Evolutionary conservation across 2,797 vertebrate genomes (phyloP).

Genomic region (Pampus argenteus): DNA sequence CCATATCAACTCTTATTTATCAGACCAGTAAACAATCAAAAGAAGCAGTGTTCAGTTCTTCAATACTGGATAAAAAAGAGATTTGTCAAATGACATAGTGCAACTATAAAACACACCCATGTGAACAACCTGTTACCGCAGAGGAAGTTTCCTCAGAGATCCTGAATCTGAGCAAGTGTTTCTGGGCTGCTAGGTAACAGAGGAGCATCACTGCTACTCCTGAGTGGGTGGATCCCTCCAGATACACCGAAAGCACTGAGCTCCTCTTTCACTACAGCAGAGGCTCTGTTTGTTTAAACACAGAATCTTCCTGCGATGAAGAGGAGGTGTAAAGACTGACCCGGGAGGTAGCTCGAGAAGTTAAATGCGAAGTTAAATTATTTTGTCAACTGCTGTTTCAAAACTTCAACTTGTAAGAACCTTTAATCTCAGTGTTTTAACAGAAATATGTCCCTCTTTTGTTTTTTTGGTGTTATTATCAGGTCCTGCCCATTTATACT

Average conservation of each 20-base stretch:
- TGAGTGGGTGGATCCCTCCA: constrained; percentile 35
- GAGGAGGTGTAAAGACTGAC: constrained; percentile 19
- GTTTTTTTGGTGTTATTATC: no score
- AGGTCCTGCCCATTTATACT: neutral
- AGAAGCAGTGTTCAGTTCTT: neutral
- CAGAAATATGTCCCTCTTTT: neutral
- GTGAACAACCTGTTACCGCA: constrained; percentile 26
- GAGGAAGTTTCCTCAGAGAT: constrained; percentile 40
- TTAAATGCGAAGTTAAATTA: constrained; percentile 2
- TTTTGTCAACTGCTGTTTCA: neutral
- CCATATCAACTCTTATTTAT: neutral
- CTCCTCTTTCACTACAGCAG: neutral
- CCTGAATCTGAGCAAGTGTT: constrained; percentile 19
- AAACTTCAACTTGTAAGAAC: no score
- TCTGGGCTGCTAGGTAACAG: constrained; percentile 63
- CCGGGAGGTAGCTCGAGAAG: constrained; percentile 1
- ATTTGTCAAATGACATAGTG: neutral
- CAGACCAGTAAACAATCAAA: constrained; percentile 1
- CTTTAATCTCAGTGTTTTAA: neutral
- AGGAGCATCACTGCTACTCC: constrained; percentile 12
- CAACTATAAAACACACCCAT: neutral
- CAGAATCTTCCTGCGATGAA: neutral
- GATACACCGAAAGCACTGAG: constrained; percentile 15
- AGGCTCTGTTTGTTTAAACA: constrained; percentile 18
- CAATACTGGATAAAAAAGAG: neutral